Evolutionary conservation across 2,888 invertebrate species (phyloP).

Genomic region (Scaptomyza caliginosa): DNA sequence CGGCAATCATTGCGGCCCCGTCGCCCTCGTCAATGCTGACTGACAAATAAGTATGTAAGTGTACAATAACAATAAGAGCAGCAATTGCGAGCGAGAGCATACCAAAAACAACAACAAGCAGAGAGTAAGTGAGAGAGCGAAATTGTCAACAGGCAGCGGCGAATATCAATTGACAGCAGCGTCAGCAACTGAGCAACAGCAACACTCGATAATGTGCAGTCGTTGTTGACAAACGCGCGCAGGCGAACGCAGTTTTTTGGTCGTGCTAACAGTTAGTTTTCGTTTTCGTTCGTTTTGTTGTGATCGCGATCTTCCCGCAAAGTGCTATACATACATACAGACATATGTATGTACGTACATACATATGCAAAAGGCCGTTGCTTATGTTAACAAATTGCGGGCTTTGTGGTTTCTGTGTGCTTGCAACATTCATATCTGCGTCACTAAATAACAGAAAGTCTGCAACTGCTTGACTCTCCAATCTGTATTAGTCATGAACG

Average conservation of each 20-base stretch:
- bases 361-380: not conserved
- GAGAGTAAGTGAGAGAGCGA: slow-evolving; percentile 17
- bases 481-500: slow-evolving; percentile 66
- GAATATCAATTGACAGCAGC: slow-evolving; percentile 40
- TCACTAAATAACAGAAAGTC: slow-evolving; percentile 15
- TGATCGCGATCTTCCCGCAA: slow-evolving; percentile 37
- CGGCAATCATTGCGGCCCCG: slow-evolving; percentile 38
- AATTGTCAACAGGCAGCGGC: slow-evolving; percentile 58
- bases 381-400: slow-evolving; percentile 11
- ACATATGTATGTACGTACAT: not conserved
- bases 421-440: slow-evolving; percentile 39
- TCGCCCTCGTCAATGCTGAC: slow-evolving; percentile 6
- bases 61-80: slow-evolving; percentile 31
- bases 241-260: slow-evolving; percentile 33
- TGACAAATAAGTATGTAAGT: slow-evolving; percentile 28
- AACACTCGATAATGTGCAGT: slow-evolving; percentile 62
- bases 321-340: not conserved
- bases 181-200: slow-evolving; percentile 6
- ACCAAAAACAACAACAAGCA: slow-evolving; percentile 7
- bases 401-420: slow-evolving; percentile 7
- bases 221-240: slow-evolving; percentile 42
- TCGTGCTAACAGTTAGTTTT: slow-evolving; percentile 37
- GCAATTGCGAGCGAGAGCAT: slow-evolving; percentile 22
- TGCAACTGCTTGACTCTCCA: slow-evolving; percentile 40
- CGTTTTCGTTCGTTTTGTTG: slow-evolving; percentile 43